Evolutionary conservation across 2,797 vertebrate species (phyloP).

Genomic region (Mastacembelus armatus): DNA sequence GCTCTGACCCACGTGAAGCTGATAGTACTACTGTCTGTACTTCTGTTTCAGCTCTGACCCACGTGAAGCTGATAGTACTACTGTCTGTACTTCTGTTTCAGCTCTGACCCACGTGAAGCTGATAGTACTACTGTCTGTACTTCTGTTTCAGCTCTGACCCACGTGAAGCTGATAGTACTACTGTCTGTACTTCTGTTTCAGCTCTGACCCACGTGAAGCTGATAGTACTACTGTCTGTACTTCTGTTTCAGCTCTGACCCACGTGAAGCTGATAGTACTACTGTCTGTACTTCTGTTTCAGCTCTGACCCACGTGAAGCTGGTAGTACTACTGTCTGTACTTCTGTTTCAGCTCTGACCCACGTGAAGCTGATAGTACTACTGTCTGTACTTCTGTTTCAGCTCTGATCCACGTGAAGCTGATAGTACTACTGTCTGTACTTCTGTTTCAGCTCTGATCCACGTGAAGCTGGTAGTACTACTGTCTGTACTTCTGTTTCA

Average conservation of each 20-base stretch:
- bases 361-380: background rate
- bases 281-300: conserved; percentile 69
- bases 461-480: background rate
- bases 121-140: too few species aligned
- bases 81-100: conserved; percentile 69
- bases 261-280: background rate
- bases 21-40: too few species aligned
- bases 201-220: conserved; percentile 94
- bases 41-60: too few species aligned
- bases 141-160: too few species aligned
- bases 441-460: too few species aligned
- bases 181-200: conserved; percentile 69
- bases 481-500: conserved; percentile 69
- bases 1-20: conserved; percentile 94
- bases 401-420: conserved; percentile 94
- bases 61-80: background rate
- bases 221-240: too few species aligned
- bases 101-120: conserved; percentile 94
- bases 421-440: too few species aligned
- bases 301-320: conserved; percentile 94
- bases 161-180: background rate
- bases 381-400: conserved; percentile 69
- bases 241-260: too few species aligned
- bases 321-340: too few species aligned
- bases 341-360: too few species aligned